These are phyloP conservation scores for Macrotis lagotis DNA, from an alignment of 2,113 vertebrate species.

Conservation along the genomic window DNA sequence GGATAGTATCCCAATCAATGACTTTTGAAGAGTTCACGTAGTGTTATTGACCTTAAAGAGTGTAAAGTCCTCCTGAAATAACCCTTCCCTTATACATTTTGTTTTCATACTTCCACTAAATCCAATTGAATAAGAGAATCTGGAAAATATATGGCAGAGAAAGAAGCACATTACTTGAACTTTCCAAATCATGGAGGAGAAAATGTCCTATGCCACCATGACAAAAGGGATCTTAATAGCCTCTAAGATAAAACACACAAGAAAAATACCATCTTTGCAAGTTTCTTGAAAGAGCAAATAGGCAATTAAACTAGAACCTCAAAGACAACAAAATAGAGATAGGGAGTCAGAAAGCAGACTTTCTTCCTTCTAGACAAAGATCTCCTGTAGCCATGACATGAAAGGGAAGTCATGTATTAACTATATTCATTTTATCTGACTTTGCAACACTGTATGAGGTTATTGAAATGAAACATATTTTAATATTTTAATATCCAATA, in stretches of 20 bases:
- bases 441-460: background rate
- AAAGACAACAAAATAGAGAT: background rate
- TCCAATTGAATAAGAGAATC: background rate
- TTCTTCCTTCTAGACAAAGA: background rate
- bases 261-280: background rate
- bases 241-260: background rate
- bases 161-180: background rate
- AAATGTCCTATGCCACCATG: background rate
- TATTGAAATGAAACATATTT: background rate
- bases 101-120: background rate
- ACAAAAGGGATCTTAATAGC: background rate
- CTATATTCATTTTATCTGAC: background rate
- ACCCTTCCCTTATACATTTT: background rate
- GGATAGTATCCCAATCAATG: background rate
- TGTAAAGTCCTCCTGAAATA: background rate
- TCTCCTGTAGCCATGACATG: background rate
- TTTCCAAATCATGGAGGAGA: background rate
- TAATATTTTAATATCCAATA: background rate
- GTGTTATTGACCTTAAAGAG: background rate
- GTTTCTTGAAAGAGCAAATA: background rate
- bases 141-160: background rate
- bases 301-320: background rate
- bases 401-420: background rate
- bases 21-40: background rate
- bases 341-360: background rate